phyloP scores from a whole-genome alignment of 2,797 vertebrate species.

The Aeoliscus strigatus region DNA sequence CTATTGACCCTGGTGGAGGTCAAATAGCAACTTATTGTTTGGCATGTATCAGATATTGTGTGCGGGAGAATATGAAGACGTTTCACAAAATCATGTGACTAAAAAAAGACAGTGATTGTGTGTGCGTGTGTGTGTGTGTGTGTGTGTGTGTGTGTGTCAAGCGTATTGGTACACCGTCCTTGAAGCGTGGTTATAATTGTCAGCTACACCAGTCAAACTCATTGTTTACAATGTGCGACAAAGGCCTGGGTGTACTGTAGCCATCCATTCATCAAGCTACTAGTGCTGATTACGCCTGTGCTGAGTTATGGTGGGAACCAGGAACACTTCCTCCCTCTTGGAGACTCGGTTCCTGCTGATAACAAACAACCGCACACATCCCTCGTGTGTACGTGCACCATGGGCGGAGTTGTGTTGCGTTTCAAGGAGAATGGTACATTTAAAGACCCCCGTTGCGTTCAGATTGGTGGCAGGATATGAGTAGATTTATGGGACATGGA shows the following conservation, averaged over 20 bases:
- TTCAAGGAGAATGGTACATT: conserved; percentile 19
- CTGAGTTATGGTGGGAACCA: conserved; percentile 71
- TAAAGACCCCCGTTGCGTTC: conserved; percentile 30
- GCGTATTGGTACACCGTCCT: too few relatives aligned
- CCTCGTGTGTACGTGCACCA: conserved; percentile 33
- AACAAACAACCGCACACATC: conserved; percentile 56
- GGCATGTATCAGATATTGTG: too few relatives aligned
- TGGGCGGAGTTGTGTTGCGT: conserved; percentile 16
- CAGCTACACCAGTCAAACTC: conserved; percentile 50
- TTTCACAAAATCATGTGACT: too few relatives aligned
- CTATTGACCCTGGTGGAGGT: too few relatives aligned
- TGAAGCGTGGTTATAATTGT: conserved; percentile 51
- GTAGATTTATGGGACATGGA: conserved; percentile 52
- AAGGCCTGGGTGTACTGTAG: conserved; percentile 35
- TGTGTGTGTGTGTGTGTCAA: too few relatives aligned
- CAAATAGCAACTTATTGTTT: too few relatives aligned
- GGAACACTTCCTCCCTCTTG: conserved; percentile 60
- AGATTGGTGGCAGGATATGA: conserved; percentile 36
- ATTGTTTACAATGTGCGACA: conserved; percentile 52
- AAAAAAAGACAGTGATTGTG: too few relatives aligned
- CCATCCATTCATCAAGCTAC: conserved; percentile 57
- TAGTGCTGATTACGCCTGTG: conserved; percentile 47
- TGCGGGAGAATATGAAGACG: too few relatives aligned
- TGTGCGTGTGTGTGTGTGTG: too few relatives aligned
- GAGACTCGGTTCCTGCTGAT: conserved; percentile 66